phyloP scores from a whole-genome alignment of 2,797 vertebrate species.

The Cynopterus sphinx region DNA sequence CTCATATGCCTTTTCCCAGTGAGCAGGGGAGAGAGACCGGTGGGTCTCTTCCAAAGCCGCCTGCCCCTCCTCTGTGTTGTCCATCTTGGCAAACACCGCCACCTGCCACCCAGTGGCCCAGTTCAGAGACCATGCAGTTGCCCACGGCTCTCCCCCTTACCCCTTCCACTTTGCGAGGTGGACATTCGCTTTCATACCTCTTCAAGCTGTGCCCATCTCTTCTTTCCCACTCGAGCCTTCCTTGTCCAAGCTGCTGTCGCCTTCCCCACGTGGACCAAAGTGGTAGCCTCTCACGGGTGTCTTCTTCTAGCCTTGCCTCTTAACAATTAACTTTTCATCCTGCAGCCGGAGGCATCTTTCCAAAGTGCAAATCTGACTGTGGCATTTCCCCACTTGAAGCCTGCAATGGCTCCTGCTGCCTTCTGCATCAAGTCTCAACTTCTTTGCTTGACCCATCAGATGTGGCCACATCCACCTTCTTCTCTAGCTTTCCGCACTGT shows the following conservation, averaged over 20 bases:
- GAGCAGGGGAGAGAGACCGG: neutral
- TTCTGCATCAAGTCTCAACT: neutral
- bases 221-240: neutral
- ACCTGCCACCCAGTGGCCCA: rapidly evolving
- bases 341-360: neutral
- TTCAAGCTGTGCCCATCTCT: neutral
- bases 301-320: neutral
- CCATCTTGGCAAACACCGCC: neutral
- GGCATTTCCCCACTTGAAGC: no score
- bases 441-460: no score
- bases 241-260: rapidly evolving
- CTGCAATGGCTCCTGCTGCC: neutral
- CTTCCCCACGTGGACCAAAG: neutral
- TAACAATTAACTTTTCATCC: neutral
- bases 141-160: rapidly evolving
- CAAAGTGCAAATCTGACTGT: neutral
- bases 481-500: rapidly evolving
- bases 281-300: neutral
- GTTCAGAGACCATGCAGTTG: neutral
- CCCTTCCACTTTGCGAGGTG: rapidly evolving
- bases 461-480: neutral
- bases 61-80: neutral
- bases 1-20: neutral
- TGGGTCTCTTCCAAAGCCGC: neutral
- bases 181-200: neutral